These are phyloP conservation scores for Baronia brevicornis DNA, from an alignment of 2,888 invertebrate genomes.

Conservation along the genomic window DNA sequence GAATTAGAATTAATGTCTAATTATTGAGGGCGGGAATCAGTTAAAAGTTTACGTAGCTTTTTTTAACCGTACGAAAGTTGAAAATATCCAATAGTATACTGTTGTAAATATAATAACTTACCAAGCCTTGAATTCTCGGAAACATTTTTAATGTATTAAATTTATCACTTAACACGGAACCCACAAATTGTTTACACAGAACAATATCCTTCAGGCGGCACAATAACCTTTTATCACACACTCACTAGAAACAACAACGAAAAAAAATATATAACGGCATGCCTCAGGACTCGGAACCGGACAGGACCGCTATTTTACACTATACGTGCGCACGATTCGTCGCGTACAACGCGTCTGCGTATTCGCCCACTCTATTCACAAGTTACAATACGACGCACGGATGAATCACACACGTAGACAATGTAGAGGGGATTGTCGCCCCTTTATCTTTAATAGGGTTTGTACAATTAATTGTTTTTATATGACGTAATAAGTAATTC, in stretches of 20 bases:
- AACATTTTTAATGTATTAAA: constrained; percentile 44
- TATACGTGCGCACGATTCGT: constrained; percentile 48
- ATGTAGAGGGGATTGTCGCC: constrained; percentile 24
- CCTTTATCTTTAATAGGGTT: constrained; percentile 22
- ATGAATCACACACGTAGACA: constrained; percentile 30
- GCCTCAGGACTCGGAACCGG: constrained; percentile 26
- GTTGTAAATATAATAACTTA: constrained; percentile 36
- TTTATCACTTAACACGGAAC: constrained; percentile 19
- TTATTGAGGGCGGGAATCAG: no score
- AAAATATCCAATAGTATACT: no score
- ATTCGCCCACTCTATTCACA: constrained; percentile 4
- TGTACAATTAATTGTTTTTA: constrained; percentile 10
- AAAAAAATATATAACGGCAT: constrained; percentile 26
- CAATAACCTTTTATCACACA: constrained; percentile 38
- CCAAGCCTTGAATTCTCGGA: constrained; percentile 69
- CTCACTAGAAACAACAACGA: constrained; percentile 32
- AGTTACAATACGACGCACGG: constrained; percentile 14
- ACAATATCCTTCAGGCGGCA: constrained; percentile 27
- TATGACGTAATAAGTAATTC: constrained; percentile 2
- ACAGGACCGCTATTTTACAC: constrained; percentile 19
- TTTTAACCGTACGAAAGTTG: no score
- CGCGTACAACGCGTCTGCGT: constrained; percentile 32
- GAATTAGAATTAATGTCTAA: no score
- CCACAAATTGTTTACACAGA: constrained; percentile 30
- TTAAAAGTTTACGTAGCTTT: no score